phyloP scores from a whole-genome alignment of 2,113 vertebrate genomes.

The Aphelocoma coerulescens region DNA sequence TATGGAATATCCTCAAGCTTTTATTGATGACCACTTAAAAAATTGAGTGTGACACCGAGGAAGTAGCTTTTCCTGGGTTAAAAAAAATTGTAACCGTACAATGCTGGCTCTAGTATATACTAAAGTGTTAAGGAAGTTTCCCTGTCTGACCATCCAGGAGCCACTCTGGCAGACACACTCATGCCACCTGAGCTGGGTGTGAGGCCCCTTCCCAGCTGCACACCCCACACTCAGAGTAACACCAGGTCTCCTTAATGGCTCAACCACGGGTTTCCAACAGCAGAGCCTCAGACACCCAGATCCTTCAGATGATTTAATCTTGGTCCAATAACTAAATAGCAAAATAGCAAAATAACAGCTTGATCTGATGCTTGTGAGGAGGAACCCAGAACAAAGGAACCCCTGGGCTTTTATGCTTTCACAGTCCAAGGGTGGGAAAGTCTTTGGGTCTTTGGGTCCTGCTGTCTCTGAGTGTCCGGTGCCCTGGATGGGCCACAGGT shows the following conservation, averaged over 20 bases:
- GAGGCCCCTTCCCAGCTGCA: background rate
- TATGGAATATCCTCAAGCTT: background rate
- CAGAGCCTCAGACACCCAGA: background rate
- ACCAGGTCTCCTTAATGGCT: rapidly evolving
- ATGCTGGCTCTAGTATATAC: rapidly evolving
- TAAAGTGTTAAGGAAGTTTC: background rate
- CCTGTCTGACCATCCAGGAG: background rate
- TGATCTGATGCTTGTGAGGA: background rate
- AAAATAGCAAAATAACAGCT: background rate
- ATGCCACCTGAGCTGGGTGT: rapidly evolving
- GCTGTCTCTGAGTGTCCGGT: rapidly evolving
- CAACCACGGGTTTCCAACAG: background rate
- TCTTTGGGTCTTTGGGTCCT: background rate
- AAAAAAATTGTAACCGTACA: background rate
- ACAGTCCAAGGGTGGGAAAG: background rate
- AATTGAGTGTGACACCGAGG: rapidly evolving
- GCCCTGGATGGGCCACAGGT: background rate
- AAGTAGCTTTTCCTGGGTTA: background rate
- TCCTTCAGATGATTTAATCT: background rate
- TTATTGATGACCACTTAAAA: background rate
- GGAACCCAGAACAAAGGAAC: background rate
- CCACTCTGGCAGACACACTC: background rate
- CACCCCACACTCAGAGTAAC: background rate
- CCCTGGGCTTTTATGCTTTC: background rate
- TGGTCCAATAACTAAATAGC: background rate